Evolutionary conservation across 2,888 invertebrate species (phyloP).

Genomic region (Drosophila vallismaia): DNA sequence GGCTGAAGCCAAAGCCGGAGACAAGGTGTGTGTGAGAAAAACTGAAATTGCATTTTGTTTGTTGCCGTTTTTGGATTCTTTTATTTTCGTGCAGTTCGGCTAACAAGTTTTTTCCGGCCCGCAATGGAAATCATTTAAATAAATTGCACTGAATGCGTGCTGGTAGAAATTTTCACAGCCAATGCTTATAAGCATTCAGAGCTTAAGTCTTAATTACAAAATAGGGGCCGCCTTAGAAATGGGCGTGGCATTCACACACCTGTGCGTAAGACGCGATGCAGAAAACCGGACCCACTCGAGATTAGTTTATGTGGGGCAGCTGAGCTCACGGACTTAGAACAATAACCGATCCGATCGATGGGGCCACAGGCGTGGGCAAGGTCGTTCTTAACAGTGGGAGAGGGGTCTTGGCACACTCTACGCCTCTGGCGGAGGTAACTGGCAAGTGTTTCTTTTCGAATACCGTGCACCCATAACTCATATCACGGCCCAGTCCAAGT

Average conservation of each 20-base stretch:
- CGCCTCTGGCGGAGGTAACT: constrained; percentile 24
- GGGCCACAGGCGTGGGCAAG: constrained; percentile 39
- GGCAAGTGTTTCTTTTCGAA: constrained; percentile 1
- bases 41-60: constrained; percentile 49
- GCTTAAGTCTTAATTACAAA: constrained; percentile 57
- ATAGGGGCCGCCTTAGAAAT: constrained; percentile 9
- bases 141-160: constrained; percentile 32
- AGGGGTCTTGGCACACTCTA: neutral
- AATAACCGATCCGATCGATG: constrained; percentile 40
- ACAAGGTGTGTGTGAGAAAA: constrained; percentile 46
- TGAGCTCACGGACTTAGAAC: constrained; percentile 15
- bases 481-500: constrained; percentile 26
- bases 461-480: constrained; percentile 58
- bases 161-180: constrained; percentile 42
- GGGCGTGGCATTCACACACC: constrained; percentile 39
- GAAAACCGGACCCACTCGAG: constrained; percentile 50
- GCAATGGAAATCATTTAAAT: constrained; percentile 43
- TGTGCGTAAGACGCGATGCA: constrained; percentile 33
- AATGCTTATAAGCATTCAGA: constrained; percentile 20
- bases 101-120: constrained; percentile 40
- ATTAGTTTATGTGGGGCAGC: constrained; percentile 62
- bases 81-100: constrained; percentile 38
- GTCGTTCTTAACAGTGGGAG: constrained; percentile 10
- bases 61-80: constrained; percentile 15
- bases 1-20: constrained; percentile 7